These are phyloP conservation scores for Parazoanthus swiftii DNA, from an alignment of 92 coral and sea anemone genomes.

Conservation along the genomic window DNA sequence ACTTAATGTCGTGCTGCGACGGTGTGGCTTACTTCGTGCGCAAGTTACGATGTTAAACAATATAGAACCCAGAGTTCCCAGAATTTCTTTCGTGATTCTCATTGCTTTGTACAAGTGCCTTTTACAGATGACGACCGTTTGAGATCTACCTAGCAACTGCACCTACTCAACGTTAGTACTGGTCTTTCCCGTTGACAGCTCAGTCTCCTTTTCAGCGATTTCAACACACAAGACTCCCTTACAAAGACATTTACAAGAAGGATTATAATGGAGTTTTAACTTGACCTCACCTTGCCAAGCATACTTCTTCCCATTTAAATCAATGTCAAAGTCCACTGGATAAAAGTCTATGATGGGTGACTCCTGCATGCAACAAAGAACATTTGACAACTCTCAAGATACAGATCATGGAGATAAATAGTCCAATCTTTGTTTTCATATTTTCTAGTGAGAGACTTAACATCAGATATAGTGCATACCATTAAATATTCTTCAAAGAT, in stretches of 20 bases:
- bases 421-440: neutral
- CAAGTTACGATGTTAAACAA: too few relatives aligned
- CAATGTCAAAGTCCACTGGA: conserved; percentile 92
- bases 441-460: neutral
- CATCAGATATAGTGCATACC: neutral
- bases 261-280: neutral
- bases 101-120: too few relatives aligned
- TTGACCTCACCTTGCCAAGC: conserved; percentile 94
- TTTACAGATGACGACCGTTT: too few relatives aligned
- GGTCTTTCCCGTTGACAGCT: too few relatives aligned
- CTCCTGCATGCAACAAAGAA: conserved; percentile 69
- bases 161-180: too few relatives aligned
- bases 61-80: too few relatives aligned
- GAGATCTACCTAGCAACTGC: too few relatives aligned
- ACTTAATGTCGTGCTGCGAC: too few relatives aligned
- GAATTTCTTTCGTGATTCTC: too few relatives aligned
- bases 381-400: neutral
- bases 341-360: conserved; percentile 97
- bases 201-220: too few relatives aligned
- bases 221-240: neutral
- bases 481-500: neutral
- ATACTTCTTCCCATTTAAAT: conserved; percentile 95
- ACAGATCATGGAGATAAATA: too few relatives aligned
- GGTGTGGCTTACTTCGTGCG: too few relatives aligned
- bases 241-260: neutral